Conservation (phyloP, 2,888 invertebrate species). For the Patella caerulea region DNA sequence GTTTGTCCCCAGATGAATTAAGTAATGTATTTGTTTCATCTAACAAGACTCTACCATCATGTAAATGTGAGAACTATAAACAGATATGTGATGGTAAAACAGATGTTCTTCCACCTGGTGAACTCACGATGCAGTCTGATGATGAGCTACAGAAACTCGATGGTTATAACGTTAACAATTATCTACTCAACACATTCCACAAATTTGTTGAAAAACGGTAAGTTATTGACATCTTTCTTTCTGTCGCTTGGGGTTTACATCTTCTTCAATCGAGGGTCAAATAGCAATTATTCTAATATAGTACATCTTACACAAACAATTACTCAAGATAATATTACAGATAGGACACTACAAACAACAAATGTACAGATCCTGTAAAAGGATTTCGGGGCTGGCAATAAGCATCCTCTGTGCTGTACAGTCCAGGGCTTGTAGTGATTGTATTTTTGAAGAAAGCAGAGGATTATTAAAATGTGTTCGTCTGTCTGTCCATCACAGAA, state of each 20-base stretch:
- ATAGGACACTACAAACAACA: too few relatives aligned
- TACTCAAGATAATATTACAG: too few relatives aligned
- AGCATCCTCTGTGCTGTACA: too few relatives aligned
- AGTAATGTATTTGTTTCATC: neutral
- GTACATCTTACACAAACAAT: too few relatives aligned
- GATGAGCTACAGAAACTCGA: conserved; percentile 59
- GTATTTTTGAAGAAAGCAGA: too few relatives aligned
- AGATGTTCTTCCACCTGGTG: conserved; percentile 37
- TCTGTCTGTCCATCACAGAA: too few relatives aligned
- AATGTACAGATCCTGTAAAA: too few relatives aligned
- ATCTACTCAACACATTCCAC: conserved; percentile 61
- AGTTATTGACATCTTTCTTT: conserved; percentile 8
- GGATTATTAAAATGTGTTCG: too few relatives aligned
- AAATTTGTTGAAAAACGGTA: conserved; percentile 53
- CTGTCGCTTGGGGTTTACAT: neutral
- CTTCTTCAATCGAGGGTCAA: conserved; percentile 20
- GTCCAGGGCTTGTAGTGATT: too few relatives aligned
- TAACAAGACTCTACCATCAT: conserved; percentile 14
- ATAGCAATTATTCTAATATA: too few relatives aligned
- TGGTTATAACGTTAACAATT: conserved; percentile 50
- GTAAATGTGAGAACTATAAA: conserved; percentile 44
- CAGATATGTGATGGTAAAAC: conserved; percentile 44
- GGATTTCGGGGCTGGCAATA: too few relatives aligned
- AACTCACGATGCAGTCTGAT: conserved; percentile 41
- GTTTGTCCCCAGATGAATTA: neutral